Base-by-base conservation (phyloP, 1,140 invertebrate species). In the Vanessa tameamea region DNA sequence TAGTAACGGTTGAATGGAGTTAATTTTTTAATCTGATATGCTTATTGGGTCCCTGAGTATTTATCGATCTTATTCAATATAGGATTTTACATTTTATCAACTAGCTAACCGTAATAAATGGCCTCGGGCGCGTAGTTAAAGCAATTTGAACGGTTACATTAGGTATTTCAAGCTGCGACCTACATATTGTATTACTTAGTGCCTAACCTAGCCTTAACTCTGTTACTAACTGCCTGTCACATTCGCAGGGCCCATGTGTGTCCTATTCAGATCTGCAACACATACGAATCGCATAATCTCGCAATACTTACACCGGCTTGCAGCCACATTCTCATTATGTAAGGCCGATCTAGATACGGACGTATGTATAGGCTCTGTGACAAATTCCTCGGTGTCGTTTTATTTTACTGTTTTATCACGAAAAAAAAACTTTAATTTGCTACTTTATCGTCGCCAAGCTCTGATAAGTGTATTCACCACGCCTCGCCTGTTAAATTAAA, bases 61-160 rank as follows among this genome's bases (percentile, higher is more conserved):
- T 23, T 16, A n/a, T 31, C 55, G 20, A 68, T 47, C n/a, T 43
- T 57, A 53, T 51, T 64, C 59, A 51, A 26, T 71, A 43, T 64
- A 71, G 37, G 47, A 73, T 73, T 73, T 73, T 68, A 74, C 74
- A 66, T 69, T 65, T 75, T 66, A 75, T 78, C 71, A 68, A 73
- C 63, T 66, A 57, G 64, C 71, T 26, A 69, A 73, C 67, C 77
- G 75, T 77, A 78, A 77, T 80, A 82, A 82, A 79, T 75, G 64
- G 73, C 74, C 68, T 67, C 65, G 43, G 74, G 69, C 72, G 77
- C 78, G 77, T 84, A 82, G 82, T 83, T 82, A 84, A 82, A 80
- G 79, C 82, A 78, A 86, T 84, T 85, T 86, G 79, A 80, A 80
- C 82, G 78, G 72, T 81, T 76, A 65, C 73, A 76, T 76, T 80